A percentile compares a stretch with the other conserved stretches of the same genome.
Evolutionary conservation across 2,888 invertebrate genomes (phyloP).

Genomic region (Cheilosia urbana): DNA sequence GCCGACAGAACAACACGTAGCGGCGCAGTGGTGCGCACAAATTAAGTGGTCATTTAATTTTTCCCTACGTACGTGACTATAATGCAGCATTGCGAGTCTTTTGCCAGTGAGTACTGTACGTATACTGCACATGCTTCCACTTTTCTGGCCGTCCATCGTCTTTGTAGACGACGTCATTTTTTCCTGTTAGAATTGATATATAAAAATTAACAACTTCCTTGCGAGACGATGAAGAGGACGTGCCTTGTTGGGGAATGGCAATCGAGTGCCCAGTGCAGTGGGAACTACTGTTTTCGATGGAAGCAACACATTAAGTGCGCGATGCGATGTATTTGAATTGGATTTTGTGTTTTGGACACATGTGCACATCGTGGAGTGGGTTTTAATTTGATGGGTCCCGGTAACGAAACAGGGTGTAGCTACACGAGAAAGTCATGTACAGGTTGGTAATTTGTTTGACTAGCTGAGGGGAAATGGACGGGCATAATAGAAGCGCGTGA

Average conservation of each 20-base stretch:
- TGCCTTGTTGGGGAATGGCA: slow-evolving; percentile 28
- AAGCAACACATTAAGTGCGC: slow-evolving; percentile 45
- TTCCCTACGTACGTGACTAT: slow-evolving; percentile 68
- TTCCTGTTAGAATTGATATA: slow-evolving; percentile 55
- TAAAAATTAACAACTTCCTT: slow-evolving; percentile 73
- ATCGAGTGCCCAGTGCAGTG: background rate
- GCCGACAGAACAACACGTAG: background rate
- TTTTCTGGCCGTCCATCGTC: background rate
- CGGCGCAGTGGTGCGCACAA: slow-evolving; percentile 42
- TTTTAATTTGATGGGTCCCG: slow-evolving; percentile 40
- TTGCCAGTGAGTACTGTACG: background rate
- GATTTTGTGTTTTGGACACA: slow-evolving; percentile 54
- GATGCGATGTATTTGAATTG: slow-evolving; percentile 49
- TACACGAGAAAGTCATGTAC: slow-evolving; percentile 52
- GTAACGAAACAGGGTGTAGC: background rate
- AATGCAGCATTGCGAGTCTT: slow-evolving; percentile 53
- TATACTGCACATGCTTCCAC: background rate
- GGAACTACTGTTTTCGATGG: slow-evolving; percentile 40
- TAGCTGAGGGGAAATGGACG: slow-evolving; percentile 1
- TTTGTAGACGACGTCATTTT: slow-evolving; percentile 12
- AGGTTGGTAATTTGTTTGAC: slow-evolving; percentile 37
- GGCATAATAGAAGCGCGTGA: background rate
- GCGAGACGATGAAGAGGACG: slow-evolving; percentile 63
- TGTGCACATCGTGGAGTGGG: slow-evolving; percentile 56
- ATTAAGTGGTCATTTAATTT: slow-evolving; percentile 70